A percentile compares a stretch with the other conserved stretches of the same genome.
Conservation (phyloP, 2,888 invertebrate genomes). For the Orchesella flavescens region DNA sequence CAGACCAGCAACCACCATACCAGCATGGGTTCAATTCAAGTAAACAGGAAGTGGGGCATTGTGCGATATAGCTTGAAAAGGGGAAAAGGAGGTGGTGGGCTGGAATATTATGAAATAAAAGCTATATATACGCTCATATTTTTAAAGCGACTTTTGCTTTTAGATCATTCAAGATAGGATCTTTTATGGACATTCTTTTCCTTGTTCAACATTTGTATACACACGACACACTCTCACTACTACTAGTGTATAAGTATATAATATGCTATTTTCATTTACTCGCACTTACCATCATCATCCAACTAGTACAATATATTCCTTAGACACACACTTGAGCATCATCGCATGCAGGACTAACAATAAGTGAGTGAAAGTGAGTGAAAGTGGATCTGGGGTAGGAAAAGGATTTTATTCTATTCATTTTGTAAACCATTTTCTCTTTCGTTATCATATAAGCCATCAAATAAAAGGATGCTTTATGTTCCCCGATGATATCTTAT, state of each 20-base stretch:
- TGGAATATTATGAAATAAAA: too few species aligned
- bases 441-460: constrained; percentile 49
- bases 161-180: too few species aligned
- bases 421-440: constrained; percentile 44
- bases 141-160: too few species aligned
- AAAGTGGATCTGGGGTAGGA: constrained; percentile 36
- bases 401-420: constrained; percentile 52
- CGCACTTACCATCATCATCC: not conserved
- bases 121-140: too few species aligned
- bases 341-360: not conserved
- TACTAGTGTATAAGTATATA: too few species aligned
- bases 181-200: too few species aligned
- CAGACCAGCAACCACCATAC: too few species aligned
- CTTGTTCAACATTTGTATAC: too few species aligned
- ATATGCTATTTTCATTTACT: constrained; percentile 3
- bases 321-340: constrained; percentile 1
- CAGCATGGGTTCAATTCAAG: not conserved
- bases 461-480: constrained; percentile 51
- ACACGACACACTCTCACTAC: too few species aligned
- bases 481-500: constrained; percentile 23
- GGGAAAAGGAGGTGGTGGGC: not conserved
- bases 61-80: constrained; percentile 17
- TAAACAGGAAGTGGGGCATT: constrained; percentile 22
- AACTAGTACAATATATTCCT: not conserved
- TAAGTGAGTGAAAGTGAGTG: constrained; percentile 15